Evolutionary conservation across 2,113 vertebrate species (phyloP).

Genomic region (Sinosuthora webbiana): DNA sequence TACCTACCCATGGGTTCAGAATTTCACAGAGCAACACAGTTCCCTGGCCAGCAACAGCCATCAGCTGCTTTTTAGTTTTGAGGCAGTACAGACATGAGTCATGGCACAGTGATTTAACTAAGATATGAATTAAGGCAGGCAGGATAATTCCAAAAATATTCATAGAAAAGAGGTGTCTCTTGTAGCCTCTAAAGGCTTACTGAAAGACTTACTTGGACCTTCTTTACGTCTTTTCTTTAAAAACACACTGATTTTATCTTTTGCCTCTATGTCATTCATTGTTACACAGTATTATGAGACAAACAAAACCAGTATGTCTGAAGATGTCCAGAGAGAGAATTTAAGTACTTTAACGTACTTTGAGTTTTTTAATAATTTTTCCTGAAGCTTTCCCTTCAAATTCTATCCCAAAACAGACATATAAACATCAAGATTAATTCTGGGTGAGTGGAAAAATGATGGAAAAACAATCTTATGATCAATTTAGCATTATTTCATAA

Average conservation of each 20-base stretch:
- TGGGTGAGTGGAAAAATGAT: accelerated
- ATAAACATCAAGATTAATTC: neutral
- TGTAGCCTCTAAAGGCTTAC: neutral
- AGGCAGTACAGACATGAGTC: neutral
- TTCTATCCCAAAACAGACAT: neutral
- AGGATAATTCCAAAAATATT: neutral
- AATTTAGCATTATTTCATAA: neutral
- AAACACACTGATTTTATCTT: neutral
- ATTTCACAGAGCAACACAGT: neutral
- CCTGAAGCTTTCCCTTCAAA: neutral
- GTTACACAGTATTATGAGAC: neutral
- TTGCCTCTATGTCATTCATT: neutral
- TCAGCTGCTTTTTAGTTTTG: neutral
- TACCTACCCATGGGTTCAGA: accelerated
- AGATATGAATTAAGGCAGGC: neutral
- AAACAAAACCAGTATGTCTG: neutral
- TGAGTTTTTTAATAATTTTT: neutral
- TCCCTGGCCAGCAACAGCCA: neutral
- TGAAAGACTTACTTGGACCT: neutral
- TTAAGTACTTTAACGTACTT: neutral
- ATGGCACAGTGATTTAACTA: neutral
- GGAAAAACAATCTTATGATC: neutral
- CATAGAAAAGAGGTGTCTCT: neutral
- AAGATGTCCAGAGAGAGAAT: neutral
- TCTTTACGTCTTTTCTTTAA: neutral